Percentiles rank a stretch among this genome's conserved stretches.
These are phyloP conservation scores for Semaprochilodus insignis DNA, from an alignment of 2,797 vertebrate species.

Conservation along the genomic window DNA sequence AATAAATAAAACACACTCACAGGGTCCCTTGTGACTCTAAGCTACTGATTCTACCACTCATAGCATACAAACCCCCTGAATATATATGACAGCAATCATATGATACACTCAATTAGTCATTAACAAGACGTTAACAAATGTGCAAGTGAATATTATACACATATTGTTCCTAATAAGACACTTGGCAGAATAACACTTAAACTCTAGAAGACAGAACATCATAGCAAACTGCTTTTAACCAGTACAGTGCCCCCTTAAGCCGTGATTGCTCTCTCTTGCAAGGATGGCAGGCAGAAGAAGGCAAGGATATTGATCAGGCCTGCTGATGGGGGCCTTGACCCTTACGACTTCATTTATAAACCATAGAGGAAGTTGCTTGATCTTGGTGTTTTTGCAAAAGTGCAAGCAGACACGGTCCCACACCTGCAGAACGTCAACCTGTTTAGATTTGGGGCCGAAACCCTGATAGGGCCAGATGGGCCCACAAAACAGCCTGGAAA, in stretches of 20 bases:
- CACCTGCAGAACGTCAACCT: constrained; percentile 89
- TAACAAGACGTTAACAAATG: too few relatives aligned
- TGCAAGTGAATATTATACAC: too few relatives aligned
- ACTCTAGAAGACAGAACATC: too few relatives aligned
- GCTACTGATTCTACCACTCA: too few relatives aligned
- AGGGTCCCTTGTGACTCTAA: too few relatives aligned
- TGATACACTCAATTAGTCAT: too few relatives aligned
- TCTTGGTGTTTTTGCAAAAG: constrained; percentile 84
- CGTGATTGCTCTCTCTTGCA: constrained; percentile 32
- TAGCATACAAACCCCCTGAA: too few relatives aligned
- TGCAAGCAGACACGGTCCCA: constrained; percentile 77
- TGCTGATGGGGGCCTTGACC: constrained; percentile 83
- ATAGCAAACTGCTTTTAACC: neutral
- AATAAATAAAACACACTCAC: too few relatives aligned
- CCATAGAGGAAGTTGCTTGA: constrained; percentile 84
- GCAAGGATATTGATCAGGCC: constrained; percentile 78
- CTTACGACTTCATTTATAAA: constrained; percentile 82
- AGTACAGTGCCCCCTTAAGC: neutral
- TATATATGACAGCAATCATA: too few relatives aligned
- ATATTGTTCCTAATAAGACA: neutral
- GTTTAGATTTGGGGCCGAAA: constrained; percentile 81
- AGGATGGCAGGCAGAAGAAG: constrained; percentile 57
- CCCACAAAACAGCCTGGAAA: constrained; percentile 70
- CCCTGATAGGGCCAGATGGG: constrained; percentile 78
- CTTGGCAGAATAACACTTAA: neutral